Percentiles rank a stretch among this genome's conserved stretches.
These are phyloP conservation scores for Chiloscyllium plagiosum DNA, from an alignment of 2,113 vertebrate species.

Conservation along the genomic window DNA sequence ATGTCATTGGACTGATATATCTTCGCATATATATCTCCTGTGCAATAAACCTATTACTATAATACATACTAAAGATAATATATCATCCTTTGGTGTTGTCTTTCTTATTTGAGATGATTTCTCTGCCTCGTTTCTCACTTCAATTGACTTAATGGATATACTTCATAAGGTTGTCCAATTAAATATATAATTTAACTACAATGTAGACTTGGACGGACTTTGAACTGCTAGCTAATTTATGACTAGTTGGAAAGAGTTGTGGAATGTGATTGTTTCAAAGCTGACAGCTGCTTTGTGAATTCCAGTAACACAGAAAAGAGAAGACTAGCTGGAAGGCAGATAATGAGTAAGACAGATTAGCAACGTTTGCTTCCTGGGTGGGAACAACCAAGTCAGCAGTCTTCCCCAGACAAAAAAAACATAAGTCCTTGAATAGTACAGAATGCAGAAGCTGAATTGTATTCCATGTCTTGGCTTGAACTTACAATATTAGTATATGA, in stretches of 20 bases:
- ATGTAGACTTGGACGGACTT: neutral
- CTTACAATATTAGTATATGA: neutral
- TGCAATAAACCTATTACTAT: neutral
- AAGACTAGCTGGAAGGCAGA: neutral
- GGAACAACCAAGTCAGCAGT: neutral
- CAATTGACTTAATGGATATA: neutral
- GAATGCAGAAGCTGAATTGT: neutral
- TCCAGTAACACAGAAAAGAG: neutral
- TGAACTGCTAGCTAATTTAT: neutral
- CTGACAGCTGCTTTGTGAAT: neutral
- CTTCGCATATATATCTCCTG: neutral
- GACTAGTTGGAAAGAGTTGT: neutral
- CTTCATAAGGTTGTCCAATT: neutral
- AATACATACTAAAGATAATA: neutral
- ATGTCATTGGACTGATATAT: neutral
- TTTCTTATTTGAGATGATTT: neutral
- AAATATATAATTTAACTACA: neutral
- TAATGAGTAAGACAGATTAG: neutral
- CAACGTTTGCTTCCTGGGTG: neutral
- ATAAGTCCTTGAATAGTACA: neutral
- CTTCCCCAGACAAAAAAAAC: neutral
- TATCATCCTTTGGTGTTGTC: neutral
- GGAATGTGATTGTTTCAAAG: neutral
- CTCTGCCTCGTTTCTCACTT: neutral
- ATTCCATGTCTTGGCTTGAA: too few species aligned